Evolutionary conservation across 2,797 vertebrate species (phyloP).

Genomic region (Synaphobranchus kaupii): DNA sequence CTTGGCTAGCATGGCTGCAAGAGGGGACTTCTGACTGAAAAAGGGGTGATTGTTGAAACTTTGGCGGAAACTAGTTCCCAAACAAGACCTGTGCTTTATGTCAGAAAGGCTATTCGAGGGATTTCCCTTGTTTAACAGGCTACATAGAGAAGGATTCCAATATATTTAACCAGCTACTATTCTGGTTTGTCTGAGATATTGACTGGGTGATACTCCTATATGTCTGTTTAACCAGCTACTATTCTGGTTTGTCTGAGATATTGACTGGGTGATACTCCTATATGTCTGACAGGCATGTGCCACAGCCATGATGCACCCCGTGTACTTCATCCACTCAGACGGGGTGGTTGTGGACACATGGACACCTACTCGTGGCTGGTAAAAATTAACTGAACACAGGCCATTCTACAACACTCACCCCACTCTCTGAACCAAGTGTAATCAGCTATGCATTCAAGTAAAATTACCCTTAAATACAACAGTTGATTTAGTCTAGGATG

Average conservation of each 20-base stretch:
- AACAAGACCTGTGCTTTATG: neutral
- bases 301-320: slow-evolving; percentile 77
- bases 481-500: neutral
- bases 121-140: neutral
- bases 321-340: slow-evolving; percentile 73
- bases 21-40: too few species aligned
- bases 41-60: too few species aligned
- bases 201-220: slow-evolving; percentile 1
- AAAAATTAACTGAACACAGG: slow-evolving; percentile 42
- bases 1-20: too few species aligned
- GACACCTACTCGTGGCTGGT: slow-evolving; percentile 82
- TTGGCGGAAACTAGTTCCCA: too few species aligned
- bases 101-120: neutral
- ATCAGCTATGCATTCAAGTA: neutral
- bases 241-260: neutral
- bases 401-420: neutral
- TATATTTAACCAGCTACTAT: neutral
- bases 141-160: neutral
- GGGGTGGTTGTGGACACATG: slow-evolving; percentile 76
- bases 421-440: neutral
- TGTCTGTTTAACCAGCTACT: slow-evolving; percentile 32
- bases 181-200: neutral
- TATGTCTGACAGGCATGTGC: slow-evolving; percentile 76
- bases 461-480: neutral
- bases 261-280: neutral